phyloP scores from a whole-genome alignment of 2,888 invertebrate genomes.

The Ichneumon xanthorius region DNA sequence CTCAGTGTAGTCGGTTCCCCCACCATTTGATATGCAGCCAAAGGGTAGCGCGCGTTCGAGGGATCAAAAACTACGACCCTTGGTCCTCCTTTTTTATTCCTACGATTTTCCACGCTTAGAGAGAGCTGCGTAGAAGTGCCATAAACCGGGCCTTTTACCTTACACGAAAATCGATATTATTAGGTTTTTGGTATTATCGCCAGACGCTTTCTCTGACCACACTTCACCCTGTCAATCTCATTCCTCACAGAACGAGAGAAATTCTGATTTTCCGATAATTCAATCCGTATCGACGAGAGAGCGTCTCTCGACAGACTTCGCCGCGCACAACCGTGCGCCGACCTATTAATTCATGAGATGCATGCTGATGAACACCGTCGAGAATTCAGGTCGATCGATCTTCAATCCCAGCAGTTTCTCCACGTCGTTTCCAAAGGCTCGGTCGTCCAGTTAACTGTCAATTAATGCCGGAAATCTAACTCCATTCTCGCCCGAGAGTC shows the following conservation, averaged over 20 bases:
- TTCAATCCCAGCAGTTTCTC: conserved; percentile 37
- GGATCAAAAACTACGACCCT: no score
- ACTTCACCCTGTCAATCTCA: no score
- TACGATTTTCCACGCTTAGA: no score
- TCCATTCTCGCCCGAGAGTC: conserved; percentile 44
- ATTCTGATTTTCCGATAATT: not conserved
- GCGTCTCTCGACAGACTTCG: not conserved
- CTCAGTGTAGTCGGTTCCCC: no score
- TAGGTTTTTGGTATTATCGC: no score
- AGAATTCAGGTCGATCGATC: conserved; percentile 29
- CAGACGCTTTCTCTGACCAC: no score
- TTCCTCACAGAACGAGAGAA: not conserved
- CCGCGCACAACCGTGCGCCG: not conserved
- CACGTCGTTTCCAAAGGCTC: conserved; percentile 2
- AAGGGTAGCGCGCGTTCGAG: no score
- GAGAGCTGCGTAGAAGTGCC: no score
- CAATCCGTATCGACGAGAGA: not conserved
- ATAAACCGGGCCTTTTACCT: no score
- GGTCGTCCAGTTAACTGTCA: conserved; percentile 47
- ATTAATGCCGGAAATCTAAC: conserved; percentile 49
- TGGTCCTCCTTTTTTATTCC: no score
- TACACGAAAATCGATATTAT: no score
- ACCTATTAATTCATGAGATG: conserved; percentile 25
- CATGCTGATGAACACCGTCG: conserved; percentile 12
- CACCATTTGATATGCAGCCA: no score